Percentiles rank a stretch among this genome's conserved stretches.
phyloP scores from a whole-genome alignment of 1,140 invertebrate species.

The Temnothorax curvispinosus region DNA sequence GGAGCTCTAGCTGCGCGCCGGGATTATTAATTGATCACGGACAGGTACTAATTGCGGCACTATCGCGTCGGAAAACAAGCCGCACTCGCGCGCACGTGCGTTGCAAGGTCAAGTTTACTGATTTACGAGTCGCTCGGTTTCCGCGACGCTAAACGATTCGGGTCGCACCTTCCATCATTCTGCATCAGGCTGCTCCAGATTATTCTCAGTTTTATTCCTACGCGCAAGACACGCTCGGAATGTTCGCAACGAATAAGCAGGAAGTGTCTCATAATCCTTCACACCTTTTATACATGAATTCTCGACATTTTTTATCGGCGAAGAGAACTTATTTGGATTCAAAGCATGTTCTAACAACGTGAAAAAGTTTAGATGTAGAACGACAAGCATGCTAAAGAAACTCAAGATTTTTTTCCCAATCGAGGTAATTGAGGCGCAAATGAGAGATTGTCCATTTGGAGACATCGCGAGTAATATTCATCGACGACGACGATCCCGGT shows the following conservation, averaged over 20 bases:
- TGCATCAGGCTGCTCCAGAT: not conserved
- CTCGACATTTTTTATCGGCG: not conserved
- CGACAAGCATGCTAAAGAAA: not conserved
- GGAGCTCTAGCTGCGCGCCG: not conserved
- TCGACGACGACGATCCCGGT: not conserved
- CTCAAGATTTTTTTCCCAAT: not conserved
- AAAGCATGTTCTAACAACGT: not conserved
- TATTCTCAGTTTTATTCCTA: not conserved
- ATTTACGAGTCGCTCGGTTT: conserved; percentile 59
- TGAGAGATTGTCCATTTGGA: not conserved
- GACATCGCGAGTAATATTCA: conserved; percentile 16
- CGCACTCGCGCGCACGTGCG: conserved; percentile 21
- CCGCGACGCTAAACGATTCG: conserved; percentile 31
- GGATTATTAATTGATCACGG: conserved; percentile 72
- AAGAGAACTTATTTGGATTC: not conserved
- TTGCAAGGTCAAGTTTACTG: conserved; percentile 59
- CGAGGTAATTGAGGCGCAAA: not conserved
- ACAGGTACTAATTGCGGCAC: conserved; percentile 71
- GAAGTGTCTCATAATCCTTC: not conserved
- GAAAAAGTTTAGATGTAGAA: not conserved
- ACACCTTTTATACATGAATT: not conserved
- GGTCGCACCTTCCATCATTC: not conserved
- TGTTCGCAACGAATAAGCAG: not conserved
- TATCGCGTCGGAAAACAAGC: conserved; percentile 64
- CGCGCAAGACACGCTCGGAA: not conserved